Conservation (phyloP, 2,888 invertebrate species). For the Leptinotarsa haldemani region DNA sequence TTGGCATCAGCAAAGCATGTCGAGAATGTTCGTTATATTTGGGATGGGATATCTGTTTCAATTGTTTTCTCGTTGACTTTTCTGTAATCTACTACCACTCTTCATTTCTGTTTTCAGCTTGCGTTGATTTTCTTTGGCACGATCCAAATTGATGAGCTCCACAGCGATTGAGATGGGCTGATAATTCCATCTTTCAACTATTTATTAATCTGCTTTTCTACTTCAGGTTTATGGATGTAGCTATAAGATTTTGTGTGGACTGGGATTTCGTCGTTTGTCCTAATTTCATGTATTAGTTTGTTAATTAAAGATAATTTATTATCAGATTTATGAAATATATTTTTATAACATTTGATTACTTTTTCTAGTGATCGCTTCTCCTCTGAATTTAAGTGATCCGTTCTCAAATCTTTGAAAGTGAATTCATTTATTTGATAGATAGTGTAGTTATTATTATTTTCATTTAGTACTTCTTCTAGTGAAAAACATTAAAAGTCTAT, state of each 20-base stretch:
- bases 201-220: conserved; percentile 25
- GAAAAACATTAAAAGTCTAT: neutral
- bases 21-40: conserved; percentile 23
- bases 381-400: conserved; percentile 19
- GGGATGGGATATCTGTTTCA: neutral
- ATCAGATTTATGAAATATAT: conserved; percentile 30
- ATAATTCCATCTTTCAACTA: conserved; percentile 30
- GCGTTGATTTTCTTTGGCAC: conserved; percentile 34
- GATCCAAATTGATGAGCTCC: conserved; percentile 31
- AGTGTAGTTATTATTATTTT: neutral
- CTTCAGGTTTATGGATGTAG: conserved; percentile 27
- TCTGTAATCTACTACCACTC: conserved; percentile 4
- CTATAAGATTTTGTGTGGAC: conserved; percentile 27
- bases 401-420: conserved; percentile 1
- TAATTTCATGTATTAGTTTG: conserved; percentile 37
- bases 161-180: conserved; percentile 29
- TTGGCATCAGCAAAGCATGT: conserved; percentile 25
- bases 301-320: conserved; percentile 25
- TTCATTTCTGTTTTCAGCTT: conserved; percentile 20
- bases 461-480: neutral
- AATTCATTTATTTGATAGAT: neutral
- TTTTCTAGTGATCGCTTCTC: neutral
- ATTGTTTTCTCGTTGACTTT: conserved; percentile 16
- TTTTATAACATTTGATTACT: conserved; percentile 23
- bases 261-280: conserved; percentile 30